Evolutionary conservation across 2,888 invertebrate species (phyloP).

Genomic region (Heliconius charithonia): DNA sequence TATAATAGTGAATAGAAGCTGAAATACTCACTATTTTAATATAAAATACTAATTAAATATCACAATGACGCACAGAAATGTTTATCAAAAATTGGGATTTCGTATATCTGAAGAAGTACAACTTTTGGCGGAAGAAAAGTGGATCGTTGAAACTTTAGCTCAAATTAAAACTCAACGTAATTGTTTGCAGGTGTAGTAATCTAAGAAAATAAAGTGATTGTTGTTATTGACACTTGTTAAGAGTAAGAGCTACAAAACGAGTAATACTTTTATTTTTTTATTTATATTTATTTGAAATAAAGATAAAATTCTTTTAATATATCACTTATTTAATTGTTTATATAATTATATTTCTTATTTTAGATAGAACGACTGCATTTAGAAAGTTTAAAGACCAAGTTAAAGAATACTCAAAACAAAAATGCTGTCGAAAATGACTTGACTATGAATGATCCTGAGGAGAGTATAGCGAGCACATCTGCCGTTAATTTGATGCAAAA

Average conservation of each 20-base stretch:
- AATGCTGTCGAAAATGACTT: constrained; percentile 17
- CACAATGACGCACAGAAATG: constrained; percentile 43
- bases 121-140: constrained; percentile 69
- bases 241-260: too few relatives aligned
- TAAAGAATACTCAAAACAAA: constrained; percentile 38
- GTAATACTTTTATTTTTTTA: too few relatives aligned
- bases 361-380: constrained; percentile 73
- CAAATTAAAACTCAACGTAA: constrained; percentile 67
- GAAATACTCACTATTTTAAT: background rate
- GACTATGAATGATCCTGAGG: background rate
- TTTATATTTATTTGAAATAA: too few relatives aligned
- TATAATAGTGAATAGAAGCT: too few relatives aligned
- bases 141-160: constrained; percentile 64
- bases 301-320: too few relatives aligned
- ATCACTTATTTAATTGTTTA: background rate
- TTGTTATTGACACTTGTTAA: too few relatives aligned
- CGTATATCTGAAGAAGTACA: constrained; percentile 66
- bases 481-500: constrained; percentile 52
- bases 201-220: too few relatives aligned
- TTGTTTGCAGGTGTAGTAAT: constrained; percentile 62
- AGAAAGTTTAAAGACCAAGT: constrained; percentile 59
- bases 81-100: constrained; percentile 49
- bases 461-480: constrained; percentile 41
- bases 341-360: constrained; percentile 40
- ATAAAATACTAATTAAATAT: background rate